These are phyloP conservation scores for Drosophila truncata DNA, from an alignment of 1,140 invertebrate genomes.

Conservation along the genomic window DNA sequence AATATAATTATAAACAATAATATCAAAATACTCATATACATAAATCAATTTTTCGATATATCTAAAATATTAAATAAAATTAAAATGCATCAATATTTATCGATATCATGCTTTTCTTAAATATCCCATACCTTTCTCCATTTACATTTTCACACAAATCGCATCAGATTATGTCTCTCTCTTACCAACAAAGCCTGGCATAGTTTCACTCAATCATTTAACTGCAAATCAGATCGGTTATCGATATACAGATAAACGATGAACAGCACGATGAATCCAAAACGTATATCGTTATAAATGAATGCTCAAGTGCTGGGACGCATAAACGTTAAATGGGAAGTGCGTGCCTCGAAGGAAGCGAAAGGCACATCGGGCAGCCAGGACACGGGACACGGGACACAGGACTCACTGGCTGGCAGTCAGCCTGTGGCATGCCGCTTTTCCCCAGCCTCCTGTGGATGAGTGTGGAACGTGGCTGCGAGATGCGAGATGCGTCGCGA, in stretches of 20 bases:
- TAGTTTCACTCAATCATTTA: neutral
- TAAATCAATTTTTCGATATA: neutral
- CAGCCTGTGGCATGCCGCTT: slow-evolving; percentile 34
- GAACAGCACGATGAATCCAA: neutral
- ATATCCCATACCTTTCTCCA: neutral
- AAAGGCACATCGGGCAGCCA: slow-evolving; percentile 7
- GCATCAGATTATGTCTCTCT: neutral
- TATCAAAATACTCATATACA: neutral
- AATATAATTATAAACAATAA: neutral
- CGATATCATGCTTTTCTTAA: neutral
- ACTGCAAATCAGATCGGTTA: slow-evolving; percentile 1
- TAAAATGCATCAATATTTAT: neutral
- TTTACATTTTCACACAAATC: no score
- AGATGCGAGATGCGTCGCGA: slow-evolving; percentile 44
- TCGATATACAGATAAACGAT: slow-evolving; percentile 18
- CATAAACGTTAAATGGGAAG: slow-evolving; percentile 45
- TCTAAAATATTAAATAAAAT: neutral
- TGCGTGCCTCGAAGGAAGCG: slow-evolving; percentile 25
- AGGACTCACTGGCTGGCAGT: neutral
- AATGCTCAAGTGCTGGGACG: neutral
- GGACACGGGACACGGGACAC: slow-evolving; percentile 14
- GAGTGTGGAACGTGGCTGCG: slow-evolving; percentile 14
- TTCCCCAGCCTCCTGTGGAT: slow-evolving; percentile 3
- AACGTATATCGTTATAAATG: slow-evolving; percentile 2
- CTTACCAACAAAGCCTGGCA: no score